Evolutionary conservation across 2,113 vertebrate genomes (phyloP).

Genomic region (Aythya baeri): DNA sequence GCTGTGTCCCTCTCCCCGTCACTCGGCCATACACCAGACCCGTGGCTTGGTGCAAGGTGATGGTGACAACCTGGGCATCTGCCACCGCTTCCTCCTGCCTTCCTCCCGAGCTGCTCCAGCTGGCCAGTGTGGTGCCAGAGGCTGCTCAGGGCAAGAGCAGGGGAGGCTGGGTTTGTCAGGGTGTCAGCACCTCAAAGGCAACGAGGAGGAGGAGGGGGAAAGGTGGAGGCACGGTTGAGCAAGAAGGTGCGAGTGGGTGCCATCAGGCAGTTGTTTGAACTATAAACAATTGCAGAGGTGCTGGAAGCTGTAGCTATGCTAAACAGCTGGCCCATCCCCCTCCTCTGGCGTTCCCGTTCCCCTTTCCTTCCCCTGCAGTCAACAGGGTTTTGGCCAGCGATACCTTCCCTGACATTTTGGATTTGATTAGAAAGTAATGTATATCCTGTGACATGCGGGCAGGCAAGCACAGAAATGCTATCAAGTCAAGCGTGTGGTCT

Average conservation of each 20-base stretch:
- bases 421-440: not conserved
- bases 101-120: not conserved
- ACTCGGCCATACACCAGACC: rapidly evolving
- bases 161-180: not conserved
- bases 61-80: not conserved
- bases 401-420: not conserved
- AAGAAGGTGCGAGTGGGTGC: slow-evolving; percentile 49
- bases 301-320: slow-evolving; percentile 32
- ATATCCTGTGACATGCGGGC: not conserved
- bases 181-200: slow-evolving; percentile 31
- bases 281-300: slow-evolving; percentile 38
- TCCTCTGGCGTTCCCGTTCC: not conserved
- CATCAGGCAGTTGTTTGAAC: slow-evolving; percentile 40
- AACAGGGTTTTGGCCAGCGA: not conserved
- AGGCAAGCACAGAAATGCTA: rapidly evolving
- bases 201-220: not conserved
- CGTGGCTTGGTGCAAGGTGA: rapidly evolving
- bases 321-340: slow-evolving; percentile 26
- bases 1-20: not conserved
- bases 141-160: not conserved
- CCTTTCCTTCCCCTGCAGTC: not conserved
- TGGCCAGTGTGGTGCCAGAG: not conserved
- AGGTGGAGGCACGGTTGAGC: slow-evolving; percentile 12
- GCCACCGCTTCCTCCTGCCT: not conserved
- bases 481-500: not conserved